Percentiles rank a stretch among this genome's conserved stretches.
Conservation (phyloP, 1,140 invertebrate genomes). For the Pseudobourletiella spinata region DNA sequence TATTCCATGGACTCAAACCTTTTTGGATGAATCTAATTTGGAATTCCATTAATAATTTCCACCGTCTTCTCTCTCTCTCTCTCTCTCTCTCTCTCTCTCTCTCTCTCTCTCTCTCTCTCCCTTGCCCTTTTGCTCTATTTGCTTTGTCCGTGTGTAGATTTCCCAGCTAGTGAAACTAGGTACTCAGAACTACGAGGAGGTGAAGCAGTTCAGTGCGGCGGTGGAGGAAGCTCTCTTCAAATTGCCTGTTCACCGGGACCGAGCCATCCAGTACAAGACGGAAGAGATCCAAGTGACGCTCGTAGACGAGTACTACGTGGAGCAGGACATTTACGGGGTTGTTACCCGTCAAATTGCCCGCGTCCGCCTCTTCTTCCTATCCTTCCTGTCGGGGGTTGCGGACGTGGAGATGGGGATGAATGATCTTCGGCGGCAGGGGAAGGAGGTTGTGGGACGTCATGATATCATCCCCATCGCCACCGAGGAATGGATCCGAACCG, state of each 20-base stretch:
- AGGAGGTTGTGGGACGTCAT: constrained; percentile 96
- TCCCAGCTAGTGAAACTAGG: constrained; percentile 95
- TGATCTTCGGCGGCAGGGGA: constrained; percentile 90
- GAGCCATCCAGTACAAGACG: constrained; percentile 89
- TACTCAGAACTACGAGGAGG: constrained; percentile 74
- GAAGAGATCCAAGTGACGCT: constrained; percentile 95
- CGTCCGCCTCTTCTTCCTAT: constrained; percentile 38
- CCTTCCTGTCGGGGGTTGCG: constrained; percentile 31
- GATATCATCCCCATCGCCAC: constrained; percentile 99
- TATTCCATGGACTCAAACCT: background rate
- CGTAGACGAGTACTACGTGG: constrained; percentile 92
- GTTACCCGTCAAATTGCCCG: constrained; percentile 88
- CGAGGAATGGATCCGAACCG: constrained; percentile 97
- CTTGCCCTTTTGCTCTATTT: no score
- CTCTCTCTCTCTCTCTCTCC: no score
- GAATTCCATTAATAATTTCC: no score
- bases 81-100: no score
- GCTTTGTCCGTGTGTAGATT: no score
- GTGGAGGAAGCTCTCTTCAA: constrained; percentile 86
- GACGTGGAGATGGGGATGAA: constrained; percentile 88
- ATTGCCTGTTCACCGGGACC: constrained; percentile 70
- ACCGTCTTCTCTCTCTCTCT: no score
- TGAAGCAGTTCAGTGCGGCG: constrained; percentile 79
- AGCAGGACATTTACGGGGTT: constrained; percentile 76
- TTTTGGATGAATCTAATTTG: no score